Conservation (phyloP, 2,113 vertebrate genomes). For the Natator depressus region DNA sequence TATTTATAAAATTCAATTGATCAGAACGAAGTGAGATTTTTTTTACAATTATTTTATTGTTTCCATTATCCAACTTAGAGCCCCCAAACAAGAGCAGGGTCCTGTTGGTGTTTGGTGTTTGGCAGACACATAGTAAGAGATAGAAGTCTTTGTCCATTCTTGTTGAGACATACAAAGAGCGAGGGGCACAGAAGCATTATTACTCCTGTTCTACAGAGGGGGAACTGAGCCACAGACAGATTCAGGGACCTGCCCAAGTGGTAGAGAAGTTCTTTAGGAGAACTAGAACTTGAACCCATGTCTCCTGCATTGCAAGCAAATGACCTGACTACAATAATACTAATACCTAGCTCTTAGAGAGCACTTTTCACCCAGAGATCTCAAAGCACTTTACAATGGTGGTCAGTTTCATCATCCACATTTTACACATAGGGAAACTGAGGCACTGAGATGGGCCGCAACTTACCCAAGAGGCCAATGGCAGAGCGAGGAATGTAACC, state of each 20-base stretch:
- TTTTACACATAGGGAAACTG: not conserved
- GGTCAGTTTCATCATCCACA: not conserved
- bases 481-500: not conserved
- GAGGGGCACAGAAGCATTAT: not conserved
- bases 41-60: not conserved
- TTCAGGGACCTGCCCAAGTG: not conserved
- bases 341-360: not conserved
- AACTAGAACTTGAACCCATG: not conserved
- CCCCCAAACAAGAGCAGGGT: not conserved
- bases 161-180: not conserved
- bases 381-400: not conserved
- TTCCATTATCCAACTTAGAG: not conserved
- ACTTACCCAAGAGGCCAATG: not conserved
- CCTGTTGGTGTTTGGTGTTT: not conserved
- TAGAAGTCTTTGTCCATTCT: not conserved
- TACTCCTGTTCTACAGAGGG: not conserved
- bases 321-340: not conserved
- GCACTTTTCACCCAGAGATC: not conserved
- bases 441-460: not conserved
- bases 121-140: not conserved
- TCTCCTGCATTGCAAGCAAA: not conserved
- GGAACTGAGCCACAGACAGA: not conserved
- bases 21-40: not conserved
- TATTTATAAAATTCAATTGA: not conserved
- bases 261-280: not conserved